Evolutionary conservation across 2,888 invertebrate species (phyloP).

Genomic region (Melieria omissa): DNA sequence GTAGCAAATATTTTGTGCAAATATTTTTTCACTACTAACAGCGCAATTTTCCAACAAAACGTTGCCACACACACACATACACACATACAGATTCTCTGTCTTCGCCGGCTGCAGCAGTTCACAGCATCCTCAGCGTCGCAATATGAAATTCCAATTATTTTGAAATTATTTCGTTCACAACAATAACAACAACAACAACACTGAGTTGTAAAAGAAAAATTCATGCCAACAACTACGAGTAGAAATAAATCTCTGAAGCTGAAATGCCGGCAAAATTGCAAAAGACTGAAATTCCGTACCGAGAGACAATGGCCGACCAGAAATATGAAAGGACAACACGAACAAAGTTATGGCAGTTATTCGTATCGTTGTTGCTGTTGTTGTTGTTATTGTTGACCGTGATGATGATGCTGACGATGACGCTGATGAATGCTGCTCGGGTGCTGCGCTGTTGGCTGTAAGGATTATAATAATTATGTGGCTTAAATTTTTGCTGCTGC

Average conservation of each 20-base stretch:
- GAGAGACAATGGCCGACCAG: background rate
- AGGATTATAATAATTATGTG: no score
- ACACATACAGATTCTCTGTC: background rate
- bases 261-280: no score
- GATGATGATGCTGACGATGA: slow-evolving; percentile 8
- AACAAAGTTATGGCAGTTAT: background rate
- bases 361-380: background rate
- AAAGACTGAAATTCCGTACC: no score
- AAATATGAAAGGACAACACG: background rate
- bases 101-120: background rate
- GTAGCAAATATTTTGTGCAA: no score
- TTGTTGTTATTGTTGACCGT: background rate
- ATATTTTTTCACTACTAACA: no score
- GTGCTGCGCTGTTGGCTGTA: no score
- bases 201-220: background rate
- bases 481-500: no score
- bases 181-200: slow-evolving; percentile 1
- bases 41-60: background rate
- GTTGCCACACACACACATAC: background rate
- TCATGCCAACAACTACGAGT: no score
- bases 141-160: slow-evolving; percentile 26
- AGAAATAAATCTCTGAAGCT: no score
- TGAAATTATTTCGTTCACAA: slow-evolving; percentile 14
- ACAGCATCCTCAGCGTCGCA: background rate
- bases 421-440: background rate